Evolutionary conservation across 1,140 invertebrate genomes (phyloP).

Genomic region (Steinernema khuongi): DNA sequence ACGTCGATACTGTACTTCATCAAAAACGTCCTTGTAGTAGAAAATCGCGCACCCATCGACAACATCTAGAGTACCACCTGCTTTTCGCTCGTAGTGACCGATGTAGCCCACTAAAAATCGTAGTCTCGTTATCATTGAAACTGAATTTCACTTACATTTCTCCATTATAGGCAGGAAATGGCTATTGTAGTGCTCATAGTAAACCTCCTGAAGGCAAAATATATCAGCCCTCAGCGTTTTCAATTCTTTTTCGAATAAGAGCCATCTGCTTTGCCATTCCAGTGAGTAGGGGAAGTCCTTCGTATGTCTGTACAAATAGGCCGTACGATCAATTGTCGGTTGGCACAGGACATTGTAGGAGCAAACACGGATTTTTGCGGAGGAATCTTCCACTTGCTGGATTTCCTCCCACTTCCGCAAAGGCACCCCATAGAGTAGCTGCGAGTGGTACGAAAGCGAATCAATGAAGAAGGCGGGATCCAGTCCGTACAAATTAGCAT

Average conservation of each 20-base stretch:
- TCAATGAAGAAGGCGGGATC: not conserved
- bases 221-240: slow-evolving; percentile 30
- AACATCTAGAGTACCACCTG: slow-evolving; percentile 44
- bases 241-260: slow-evolving; percentile 20
- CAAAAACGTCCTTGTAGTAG: slow-evolving; percentile 68
- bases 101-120: slow-evolving; percentile 64
- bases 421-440: not conserved
- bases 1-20: slow-evolving; percentile 64
- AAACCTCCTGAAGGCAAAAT: slow-evolving; percentile 36
- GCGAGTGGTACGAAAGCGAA: not conserved
- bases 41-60: slow-evolving; percentile 79
- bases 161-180: slow-evolving; percentile 28
- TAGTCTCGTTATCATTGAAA: slow-evolving; percentile 15
- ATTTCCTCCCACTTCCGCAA: not conserved
- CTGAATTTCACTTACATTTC: slow-evolving; percentile 16
- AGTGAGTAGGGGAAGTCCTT: not conserved
- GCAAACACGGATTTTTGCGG: slow-evolving; percentile 25
- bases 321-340: slow-evolving; percentile 25
- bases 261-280: slow-evolving; percentile 29
- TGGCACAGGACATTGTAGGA: slow-evolving; percentile 38
- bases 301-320: slow-evolving; percentile 31
- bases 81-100: slow-evolving; percentile 72
- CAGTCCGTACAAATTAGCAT: not conserved
- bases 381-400: not conserved
- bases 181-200: slow-evolving; percentile 18